These are phyloP conservation scores for Sebastes diaconus DNA, from an alignment of 2,797 vertebrate genomes.

Conservation along the genomic window DNA sequence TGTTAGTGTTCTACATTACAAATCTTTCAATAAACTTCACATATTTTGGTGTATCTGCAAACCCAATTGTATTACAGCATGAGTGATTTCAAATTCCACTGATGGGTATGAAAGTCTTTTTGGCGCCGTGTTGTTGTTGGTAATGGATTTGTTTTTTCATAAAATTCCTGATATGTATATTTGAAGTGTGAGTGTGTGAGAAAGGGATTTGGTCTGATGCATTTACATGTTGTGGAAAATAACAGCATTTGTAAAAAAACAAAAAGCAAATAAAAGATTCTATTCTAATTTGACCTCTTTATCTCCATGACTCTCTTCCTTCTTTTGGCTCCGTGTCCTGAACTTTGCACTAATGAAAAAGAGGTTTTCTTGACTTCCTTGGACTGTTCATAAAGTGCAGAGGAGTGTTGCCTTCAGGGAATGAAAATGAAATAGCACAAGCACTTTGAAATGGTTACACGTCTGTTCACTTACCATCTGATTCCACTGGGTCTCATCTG, in stretches of 20 bases:
- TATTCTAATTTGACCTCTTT: conserved; percentile 57
- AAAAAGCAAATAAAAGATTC: conserved; percentile 57
- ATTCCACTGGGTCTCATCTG: conserved; percentile 49
- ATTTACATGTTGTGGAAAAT: conserved; percentile 44
- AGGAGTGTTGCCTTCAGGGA: conserved; percentile 25
- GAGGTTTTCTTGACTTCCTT: conserved; percentile 10
- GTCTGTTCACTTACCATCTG: conserved; percentile 49
- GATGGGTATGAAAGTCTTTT: conserved; percentile 6
- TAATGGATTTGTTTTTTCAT: conserved; percentile 3
- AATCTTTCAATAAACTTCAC: neutral
- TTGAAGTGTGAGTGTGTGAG: conserved; percentile 4
- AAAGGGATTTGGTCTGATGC: conserved; percentile 28
- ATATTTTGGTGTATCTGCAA: neutral
- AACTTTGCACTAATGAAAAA: neutral
- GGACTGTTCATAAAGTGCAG: conserved; percentile 30
- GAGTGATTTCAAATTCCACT: conserved; percentile 31
- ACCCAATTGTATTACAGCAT: conserved; percentile 13
- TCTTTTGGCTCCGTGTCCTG: neutral
- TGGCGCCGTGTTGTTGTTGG: neutral
- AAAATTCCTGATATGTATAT: conserved; percentile 32
- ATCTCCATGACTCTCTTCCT: neutral
- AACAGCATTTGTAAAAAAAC: conserved; percentile 63
- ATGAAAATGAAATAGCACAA: conserved; percentile 33
- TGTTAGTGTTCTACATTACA: conserved; percentile 14
- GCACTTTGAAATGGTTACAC: conserved; percentile 56